These are phyloP conservation scores for Leptonema lineaticorne DNA, from an alignment of 1,140 invertebrate genomes.

Conservation along the genomic window DNA sequence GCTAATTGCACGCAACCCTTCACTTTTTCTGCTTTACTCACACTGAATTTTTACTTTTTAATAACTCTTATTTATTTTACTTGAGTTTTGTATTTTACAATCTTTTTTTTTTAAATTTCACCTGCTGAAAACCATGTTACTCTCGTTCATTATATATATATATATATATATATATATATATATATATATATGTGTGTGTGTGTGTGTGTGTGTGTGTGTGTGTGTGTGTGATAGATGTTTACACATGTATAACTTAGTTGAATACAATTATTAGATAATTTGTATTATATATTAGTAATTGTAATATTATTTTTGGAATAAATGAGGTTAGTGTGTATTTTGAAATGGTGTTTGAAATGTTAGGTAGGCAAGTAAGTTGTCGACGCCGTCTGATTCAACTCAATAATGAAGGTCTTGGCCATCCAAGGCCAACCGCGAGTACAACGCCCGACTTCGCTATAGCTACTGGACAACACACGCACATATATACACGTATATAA, in stretches of 20 bases:
- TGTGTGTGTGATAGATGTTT: neutral
- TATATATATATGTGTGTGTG: too few relatives aligned
- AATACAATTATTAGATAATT: too few relatives aligned
- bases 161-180: too few relatives aligned
- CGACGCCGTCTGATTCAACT: slow-evolving; percentile 18
- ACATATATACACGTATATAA: too few relatives aligned
- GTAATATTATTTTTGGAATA: too few relatives aligned
- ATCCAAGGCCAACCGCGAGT: slow-evolving; percentile 26
- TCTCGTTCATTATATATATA: too few relatives aligned
- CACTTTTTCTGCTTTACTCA: neutral
- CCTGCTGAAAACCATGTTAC: too few relatives aligned
- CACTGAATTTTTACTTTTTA: neutral
- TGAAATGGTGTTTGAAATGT: neutral
- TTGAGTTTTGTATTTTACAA: too few relatives aligned
- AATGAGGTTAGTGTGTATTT: neutral
- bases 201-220: neutral
- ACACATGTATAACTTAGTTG: too few relatives aligned
- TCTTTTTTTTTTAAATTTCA: too few relatives aligned
- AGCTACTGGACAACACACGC: neutral
- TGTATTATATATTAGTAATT: too few relatives aligned
- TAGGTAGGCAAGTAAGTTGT: slow-evolving; percentile 19
- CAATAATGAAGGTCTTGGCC: slow-evolving; percentile 28
- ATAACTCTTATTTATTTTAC: too few relatives aligned
- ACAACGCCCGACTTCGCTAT: slow-evolving; percentile 16
- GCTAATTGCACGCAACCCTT: slow-evolving; percentile 12